Evolutionary conservation across 2,888 invertebrate species (phyloP).

Genomic region (Dryobotodes eremita): DNA sequence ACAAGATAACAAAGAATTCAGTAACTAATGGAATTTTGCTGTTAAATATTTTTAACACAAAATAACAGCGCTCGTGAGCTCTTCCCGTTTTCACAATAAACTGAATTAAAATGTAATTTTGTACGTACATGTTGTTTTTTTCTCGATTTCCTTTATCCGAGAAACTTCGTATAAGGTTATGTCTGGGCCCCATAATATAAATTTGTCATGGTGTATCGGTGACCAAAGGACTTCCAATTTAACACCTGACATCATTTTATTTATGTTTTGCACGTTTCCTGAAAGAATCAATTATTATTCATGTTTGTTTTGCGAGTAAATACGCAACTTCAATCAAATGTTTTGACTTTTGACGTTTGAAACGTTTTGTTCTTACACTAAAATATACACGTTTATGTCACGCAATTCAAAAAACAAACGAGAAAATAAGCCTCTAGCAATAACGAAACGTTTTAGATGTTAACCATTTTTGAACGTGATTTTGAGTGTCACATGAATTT

Average conservation of each 20-base stretch:
- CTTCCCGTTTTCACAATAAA: not conserved
- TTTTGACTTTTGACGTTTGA: conserved; percentile 62
- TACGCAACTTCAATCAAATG: conserved; percentile 44
- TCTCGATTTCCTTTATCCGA: conserved; percentile 90
- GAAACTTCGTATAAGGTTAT: conserved; percentile 96
- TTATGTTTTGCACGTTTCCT: conserved; percentile 24
- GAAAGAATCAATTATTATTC: conserved; percentile 36
- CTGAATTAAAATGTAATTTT: conserved; percentile 1
- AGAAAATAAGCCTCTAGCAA: not conserved
- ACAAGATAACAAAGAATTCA: conserved; percentile 38
- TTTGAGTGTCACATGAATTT: conserved; percentile 41
- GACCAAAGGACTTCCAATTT: conserved; percentile 97
- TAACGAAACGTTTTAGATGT: conserved; percentile 29
- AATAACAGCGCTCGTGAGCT: not conserved
- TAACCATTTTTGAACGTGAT: conserved; percentile 55
- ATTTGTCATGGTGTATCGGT: conserved; percentile 94
- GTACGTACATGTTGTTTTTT: conserved; percentile 84
- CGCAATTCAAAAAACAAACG: not conserved
- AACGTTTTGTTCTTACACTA: conserved; percentile 54
- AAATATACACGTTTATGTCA: not conserved
- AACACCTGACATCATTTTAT: conserved; percentile 79
- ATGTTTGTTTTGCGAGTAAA: conserved; percentile 56
- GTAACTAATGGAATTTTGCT: conserved; percentile 2
- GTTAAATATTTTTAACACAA: not conserved
- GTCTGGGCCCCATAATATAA: conserved; percentile 97